Base-by-base conservation (phyloP, 1,140 invertebrate species). In the Apis dorsata region DNA sequence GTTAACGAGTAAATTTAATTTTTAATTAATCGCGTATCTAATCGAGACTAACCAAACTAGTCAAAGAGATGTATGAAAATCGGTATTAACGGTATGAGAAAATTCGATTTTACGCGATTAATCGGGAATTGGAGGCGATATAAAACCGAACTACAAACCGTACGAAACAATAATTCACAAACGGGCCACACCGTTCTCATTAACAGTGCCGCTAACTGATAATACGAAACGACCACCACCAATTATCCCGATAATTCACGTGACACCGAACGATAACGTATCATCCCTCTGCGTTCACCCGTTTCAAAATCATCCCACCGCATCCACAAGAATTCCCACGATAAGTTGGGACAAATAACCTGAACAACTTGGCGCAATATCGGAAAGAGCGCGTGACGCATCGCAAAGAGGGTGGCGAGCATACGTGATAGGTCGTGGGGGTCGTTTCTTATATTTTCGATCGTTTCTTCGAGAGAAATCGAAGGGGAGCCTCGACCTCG, bases 311-410 rank as follows among this genome's bases (percentile, higher is more conserved):
- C 55, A 15, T 13, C 15, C 17, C 34, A 11, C 21, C 65, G 13
- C 28, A 72, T 70, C 74, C 53, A 15, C 73, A 51, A 21, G 34
- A 55, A 88, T 81, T 87, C 85, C 77, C 86, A 79, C 73, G 85
- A 90, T 86, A 90, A 92, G 91, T 92, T 89, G 84, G 74, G 84
- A 90, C 82, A 86, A 91, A 92, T 92, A 90, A 91, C 87, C 90
- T 90, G 90, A 92, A 92, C 90, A 92, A 92, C 90, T 92, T 92
- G 90, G 87, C 90, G 87, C 89, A 86, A 90, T 92, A 87, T 85
- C 80, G 63, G 19, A 83, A 44, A 81, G 70, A 91, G 90, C 86
- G 88, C 80, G 85, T 88, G 84, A 78, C 34, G 78, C 71, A 68
- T 68, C 62, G n/a, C 60, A 59, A 44, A 7, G 84, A 63, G 81